Conservation (phyloP, 1,140 invertebrate species). For the Sesamia nonagrioides region DNA sequence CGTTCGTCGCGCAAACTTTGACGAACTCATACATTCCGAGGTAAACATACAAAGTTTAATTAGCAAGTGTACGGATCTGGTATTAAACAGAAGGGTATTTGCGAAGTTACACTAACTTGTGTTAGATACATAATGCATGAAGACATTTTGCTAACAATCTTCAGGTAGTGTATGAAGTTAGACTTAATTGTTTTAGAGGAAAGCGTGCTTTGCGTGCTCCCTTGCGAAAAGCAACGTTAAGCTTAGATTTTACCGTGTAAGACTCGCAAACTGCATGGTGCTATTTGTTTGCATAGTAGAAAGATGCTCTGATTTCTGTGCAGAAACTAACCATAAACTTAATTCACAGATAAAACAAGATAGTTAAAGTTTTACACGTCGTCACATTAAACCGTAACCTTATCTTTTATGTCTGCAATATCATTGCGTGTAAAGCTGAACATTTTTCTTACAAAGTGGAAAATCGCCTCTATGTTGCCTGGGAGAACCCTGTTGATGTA, state of each 20-base stretch:
- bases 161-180: constrained; percentile 18
- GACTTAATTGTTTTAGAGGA: constrained; percentile 22
- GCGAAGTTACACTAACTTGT: constrained; percentile 15
- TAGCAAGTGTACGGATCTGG: constrained; percentile 40
- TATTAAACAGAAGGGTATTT: constrained; percentile 39
- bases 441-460: no score
- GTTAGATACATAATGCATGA: constrained; percentile 10
- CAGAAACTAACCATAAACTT: not conserved
- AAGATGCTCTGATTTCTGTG: not conserved
- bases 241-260: not conserved
- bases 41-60: constrained; percentile 46
- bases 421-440: no score
- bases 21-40: constrained; percentile 40
- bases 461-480: no score
- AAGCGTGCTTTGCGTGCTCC: not conserved
- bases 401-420: not conserved
- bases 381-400: not conserved
- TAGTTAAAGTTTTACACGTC: not conserved
- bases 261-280: not conserved
- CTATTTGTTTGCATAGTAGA: no score
- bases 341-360: not conserved
- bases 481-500: no score
- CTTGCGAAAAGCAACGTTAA: not conserved
- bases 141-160: constrained; percentile 36
- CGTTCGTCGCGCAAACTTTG: constrained; percentile 37